phyloP scores from a whole-genome alignment of 2,113 vertebrate genomes.

The Oriolus oriolus region DNA sequence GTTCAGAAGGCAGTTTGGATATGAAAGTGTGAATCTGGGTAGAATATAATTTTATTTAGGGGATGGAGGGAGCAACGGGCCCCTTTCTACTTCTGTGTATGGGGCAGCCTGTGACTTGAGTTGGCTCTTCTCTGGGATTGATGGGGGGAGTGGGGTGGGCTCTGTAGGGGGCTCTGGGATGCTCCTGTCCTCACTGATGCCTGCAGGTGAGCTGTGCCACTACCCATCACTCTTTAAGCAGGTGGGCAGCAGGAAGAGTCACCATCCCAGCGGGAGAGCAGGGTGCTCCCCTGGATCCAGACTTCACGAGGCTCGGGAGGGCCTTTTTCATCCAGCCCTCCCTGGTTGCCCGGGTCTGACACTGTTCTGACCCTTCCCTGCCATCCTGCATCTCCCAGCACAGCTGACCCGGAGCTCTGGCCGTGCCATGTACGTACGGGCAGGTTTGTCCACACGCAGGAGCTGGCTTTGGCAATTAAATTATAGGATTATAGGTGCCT shows the following conservation, averaged over 20 bases:
- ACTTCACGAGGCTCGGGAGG: fast-evolving
- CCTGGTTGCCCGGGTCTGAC: fast-evolving
- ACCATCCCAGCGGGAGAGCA: fast-evolving
- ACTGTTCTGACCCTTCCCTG: background rate
- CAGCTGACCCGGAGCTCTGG: background rate
- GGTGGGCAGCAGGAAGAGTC: fast-evolving
- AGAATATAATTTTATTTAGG: background rate
- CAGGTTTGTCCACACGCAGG: background rate
- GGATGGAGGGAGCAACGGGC: background rate
- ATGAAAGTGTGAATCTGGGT: background rate
- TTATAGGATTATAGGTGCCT: background rate
- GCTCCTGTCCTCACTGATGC: background rate
- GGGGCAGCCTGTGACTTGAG: background rate
- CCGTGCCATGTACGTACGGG: background rate
- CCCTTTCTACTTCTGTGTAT: no score
- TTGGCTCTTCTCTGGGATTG: background rate
- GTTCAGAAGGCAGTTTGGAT: background rate
- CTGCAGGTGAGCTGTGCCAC: background rate
- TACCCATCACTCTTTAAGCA: fast-evolving
- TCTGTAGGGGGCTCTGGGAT: background rate
- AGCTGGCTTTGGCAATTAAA: background rate
- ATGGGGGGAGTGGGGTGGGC: fast-evolving
- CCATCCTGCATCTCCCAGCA: background rate
- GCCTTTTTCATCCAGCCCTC: background rate
- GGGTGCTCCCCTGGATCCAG: background rate